Percentiles rank a stretch among this genome's conserved stretches.
phyloP scores from a whole-genome alignment of 2,888 invertebrate species.

The Ichneumon xanthorius region DNA sequence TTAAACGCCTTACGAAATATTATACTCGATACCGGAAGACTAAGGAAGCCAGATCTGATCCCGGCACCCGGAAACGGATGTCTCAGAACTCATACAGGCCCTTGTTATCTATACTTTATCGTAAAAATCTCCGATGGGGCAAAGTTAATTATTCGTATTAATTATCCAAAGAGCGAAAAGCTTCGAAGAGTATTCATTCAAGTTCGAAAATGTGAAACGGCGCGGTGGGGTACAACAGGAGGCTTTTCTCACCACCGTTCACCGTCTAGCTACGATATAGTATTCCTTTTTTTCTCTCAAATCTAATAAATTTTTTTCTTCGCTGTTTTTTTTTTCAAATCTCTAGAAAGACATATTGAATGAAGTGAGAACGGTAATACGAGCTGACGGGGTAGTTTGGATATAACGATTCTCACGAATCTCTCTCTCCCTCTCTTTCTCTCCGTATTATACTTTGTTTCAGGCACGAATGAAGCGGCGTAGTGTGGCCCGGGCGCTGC shows the following conservation, averaged over 20 bases:
- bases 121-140: conserved; percentile 57
- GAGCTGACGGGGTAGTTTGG: conserved; percentile 13
- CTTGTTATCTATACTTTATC: conserved; percentile 46
- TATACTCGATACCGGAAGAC: conserved; percentile 63
- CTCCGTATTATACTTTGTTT: conserved; percentile 58
- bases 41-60: conserved; percentile 27
- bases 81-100: conserved; percentile 46
- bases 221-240: conserved; percentile 2
- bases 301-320: conserved; percentile 30
- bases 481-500: conserved; percentile 82
- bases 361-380: conserved; percentile 35
- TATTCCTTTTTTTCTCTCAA: conserved; percentile 13
- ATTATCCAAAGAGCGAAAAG: conserved; percentile 50
- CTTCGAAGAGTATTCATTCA: conserved; percentile 52
- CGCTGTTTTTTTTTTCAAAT: conserved; percentile 21
- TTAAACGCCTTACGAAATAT: conserved; percentile 24
- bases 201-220: conserved; percentile 42
- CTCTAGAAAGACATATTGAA: conserved; percentile 27
- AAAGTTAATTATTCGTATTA: conserved; percentile 49
- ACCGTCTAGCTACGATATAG: conserved; percentile 46
- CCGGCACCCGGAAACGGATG: conserved; percentile 19
- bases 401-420: conserved; percentile 33
- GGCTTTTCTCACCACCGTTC: conserved; percentile 14
- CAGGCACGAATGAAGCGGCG: conserved; percentile 83
- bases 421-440: background rate